Evolutionary conservation across 2,113 vertebrate genomes (phyloP).

Genomic region (Pedetes capensis): DNA sequence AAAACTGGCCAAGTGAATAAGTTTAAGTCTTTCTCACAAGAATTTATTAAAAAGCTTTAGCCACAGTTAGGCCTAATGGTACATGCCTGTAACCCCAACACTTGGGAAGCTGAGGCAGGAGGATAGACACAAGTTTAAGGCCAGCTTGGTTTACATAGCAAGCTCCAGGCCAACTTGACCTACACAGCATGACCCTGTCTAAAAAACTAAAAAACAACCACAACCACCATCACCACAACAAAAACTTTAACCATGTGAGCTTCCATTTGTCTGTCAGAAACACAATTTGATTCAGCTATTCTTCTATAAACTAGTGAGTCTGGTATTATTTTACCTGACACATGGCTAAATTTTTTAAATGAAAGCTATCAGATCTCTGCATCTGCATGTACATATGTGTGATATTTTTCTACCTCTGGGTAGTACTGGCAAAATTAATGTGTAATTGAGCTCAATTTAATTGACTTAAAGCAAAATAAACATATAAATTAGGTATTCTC

Average conservation of each 20-base stretch:
- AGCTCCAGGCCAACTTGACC: too few relatives aligned
- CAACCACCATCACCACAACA: too few relatives aligned
- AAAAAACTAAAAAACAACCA: too few relatives aligned
- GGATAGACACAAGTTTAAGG: too few relatives aligned
- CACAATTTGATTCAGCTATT: background rate
- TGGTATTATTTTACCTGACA: background rate
- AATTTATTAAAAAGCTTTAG: background rate
- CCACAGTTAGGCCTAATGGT: too few relatives aligned
- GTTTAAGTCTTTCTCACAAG: background rate
- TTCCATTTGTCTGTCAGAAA: background rate
- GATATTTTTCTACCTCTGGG: background rate
- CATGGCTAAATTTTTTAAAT: background rate
- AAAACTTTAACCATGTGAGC: background rate
- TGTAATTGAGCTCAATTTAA: constrained; percentile 12
- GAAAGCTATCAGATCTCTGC: background rate
- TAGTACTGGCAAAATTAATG: background rate
- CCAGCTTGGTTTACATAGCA: too few relatives aligned
- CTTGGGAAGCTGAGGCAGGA: too few relatives aligned
- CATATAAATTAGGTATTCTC: background rate
- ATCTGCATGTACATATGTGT: background rate
- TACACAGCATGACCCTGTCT: too few relatives aligned
- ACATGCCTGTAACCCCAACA: too few relatives aligned
- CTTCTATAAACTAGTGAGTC: background rate
- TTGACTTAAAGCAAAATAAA: background rate
- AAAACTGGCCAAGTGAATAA: background rate